A percentile compares a stretch with the other conserved stretches of the same genome.
phyloP scores from a whole-genome alignment of 2,888 invertebrate genomes.

The Protophormia terraenovae region DNA sequence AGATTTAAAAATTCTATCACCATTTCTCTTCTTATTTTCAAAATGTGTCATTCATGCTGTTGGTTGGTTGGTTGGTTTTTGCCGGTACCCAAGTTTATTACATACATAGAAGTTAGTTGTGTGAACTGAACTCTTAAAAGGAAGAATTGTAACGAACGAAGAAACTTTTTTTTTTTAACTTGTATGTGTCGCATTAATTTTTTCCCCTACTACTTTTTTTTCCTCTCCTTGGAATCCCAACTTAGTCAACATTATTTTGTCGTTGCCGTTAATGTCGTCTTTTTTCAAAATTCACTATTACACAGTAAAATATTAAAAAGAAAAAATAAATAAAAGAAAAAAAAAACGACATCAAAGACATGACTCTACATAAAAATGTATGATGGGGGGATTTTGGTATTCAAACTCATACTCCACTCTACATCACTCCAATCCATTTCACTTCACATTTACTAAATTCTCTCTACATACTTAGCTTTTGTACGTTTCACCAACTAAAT shows the following conservation, averaged over 20 bases:
- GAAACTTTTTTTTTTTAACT: slow-evolving; percentile 21
- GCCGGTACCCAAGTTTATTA: slow-evolving; percentile 21
- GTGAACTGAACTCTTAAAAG: background rate
- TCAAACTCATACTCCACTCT: slow-evolving; percentile 48
- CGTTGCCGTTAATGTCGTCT: slow-evolving; percentile 32
- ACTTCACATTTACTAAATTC: background rate
- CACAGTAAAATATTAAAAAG: slow-evolving; percentile 50
- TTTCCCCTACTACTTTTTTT: background rate
- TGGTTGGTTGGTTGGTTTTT: background rate
- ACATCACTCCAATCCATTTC: background rate
- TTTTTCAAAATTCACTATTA: slow-evolving; percentile 60
- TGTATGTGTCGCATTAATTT: slow-evolving; percentile 54
- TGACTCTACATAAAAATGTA: slow-evolving; percentile 60
- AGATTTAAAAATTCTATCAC: slow-evolving; percentile 28
- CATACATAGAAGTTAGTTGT: no score
- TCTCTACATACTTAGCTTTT: slow-evolving; percentile 13
- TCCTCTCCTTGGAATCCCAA: background rate
- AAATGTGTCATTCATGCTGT: slow-evolving; percentile 37
- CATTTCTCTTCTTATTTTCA: background rate
- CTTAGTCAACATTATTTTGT: slow-evolving; percentile 8
- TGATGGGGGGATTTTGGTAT: slow-evolving; percentile 43
- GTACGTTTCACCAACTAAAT: slow-evolving; percentile 25
- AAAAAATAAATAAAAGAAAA: slow-evolving; percentile 15
- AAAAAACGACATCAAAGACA: slow-evolving; percentile 61
- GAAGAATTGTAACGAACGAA: slow-evolving; percentile 4